A percentile compares a stretch with the other conserved stretches of the same genome.
phyloP scores from a whole-genome alignment of 2,797 vertebrate species.

The Bufotes viridis region DNA sequence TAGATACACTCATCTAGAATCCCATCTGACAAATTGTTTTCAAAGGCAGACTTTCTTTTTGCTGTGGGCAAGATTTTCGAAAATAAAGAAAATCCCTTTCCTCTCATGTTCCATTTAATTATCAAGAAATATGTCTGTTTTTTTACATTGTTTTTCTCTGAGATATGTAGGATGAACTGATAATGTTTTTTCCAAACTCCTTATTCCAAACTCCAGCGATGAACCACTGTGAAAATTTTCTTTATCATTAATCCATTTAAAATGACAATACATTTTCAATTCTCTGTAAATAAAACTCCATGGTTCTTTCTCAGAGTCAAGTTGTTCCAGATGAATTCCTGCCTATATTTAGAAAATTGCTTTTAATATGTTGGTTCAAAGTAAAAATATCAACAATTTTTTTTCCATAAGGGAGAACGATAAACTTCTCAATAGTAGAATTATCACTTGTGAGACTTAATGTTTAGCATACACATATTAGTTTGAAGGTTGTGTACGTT shows the following conservation, averaged over 20 bases:
- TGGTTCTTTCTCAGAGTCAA: background rate
- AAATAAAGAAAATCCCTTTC: background rate
- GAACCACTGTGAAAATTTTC: constrained; percentile 16
- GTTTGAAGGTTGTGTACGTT: too few relatives aligned
- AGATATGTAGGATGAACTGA: background rate
- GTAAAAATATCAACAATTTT: constrained; percentile 12
- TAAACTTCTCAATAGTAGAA: background rate
- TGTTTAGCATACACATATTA: background rate
- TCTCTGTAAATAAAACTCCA: constrained; percentile 16
- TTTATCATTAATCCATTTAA: constrained; percentile 12
- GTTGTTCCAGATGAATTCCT: constrained; percentile 30
- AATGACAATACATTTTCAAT: constrained; percentile 24
- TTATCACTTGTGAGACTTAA: background rate
- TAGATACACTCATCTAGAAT: background rate
- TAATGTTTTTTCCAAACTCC: background rate
- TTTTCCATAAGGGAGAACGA: background rate
- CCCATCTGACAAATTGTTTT: background rate
- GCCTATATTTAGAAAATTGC: constrained; percentile 25
- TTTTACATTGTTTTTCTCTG: background rate
- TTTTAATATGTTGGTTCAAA: constrained; percentile 5
- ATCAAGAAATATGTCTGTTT: background rate
- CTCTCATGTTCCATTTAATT: background rate
- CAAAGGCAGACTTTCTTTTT: background rate
- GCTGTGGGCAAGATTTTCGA: background rate
- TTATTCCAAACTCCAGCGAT: background rate